Percentiles rank a stretch among this genome's conserved stretches.
phyloP scores from a whole-genome alignment of 2,888 invertebrate genomes.

The Cetonia aurata region DNA sequence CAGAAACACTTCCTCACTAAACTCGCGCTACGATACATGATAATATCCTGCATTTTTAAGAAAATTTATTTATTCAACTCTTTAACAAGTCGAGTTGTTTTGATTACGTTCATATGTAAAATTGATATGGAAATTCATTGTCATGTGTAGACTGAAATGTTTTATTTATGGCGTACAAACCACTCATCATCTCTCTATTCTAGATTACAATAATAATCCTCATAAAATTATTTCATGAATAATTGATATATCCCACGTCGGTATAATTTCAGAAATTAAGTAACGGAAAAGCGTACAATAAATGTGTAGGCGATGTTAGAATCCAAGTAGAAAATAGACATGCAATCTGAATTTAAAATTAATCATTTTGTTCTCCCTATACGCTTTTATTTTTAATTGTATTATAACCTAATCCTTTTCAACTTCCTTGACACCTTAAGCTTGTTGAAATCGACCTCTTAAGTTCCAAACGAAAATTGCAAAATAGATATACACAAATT shows the following conservation, averaged over 20 bases:
- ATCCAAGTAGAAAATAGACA: slow-evolving; percentile 37
- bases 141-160: slow-evolving; percentile 23
- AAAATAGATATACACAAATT: too few species aligned
- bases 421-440: too few species aligned
- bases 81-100: slow-evolving; percentile 14
- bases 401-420: too few species aligned
- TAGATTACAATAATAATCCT: slow-evolving; percentile 45
- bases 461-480: too few species aligned
- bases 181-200: slow-evolving; percentile 41
- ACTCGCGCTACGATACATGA: not conserved
- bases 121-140: slow-evolving; percentile 29
- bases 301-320: slow-evolving; percentile 33
- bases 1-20: not conserved
- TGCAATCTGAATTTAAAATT: slow-evolving; percentile 44
- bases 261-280: slow-evolving; percentile 39
- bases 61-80: slow-evolving; percentile 25
- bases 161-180: slow-evolving; percentile 34
- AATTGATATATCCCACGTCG: slow-evolving; percentile 42
- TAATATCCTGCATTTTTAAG: slow-evolving; percentile 13
- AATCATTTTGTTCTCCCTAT: slow-evolving; percentile 12
- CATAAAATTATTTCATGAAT: slow-evolving; percentile 47
- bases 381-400: too few species aligned
- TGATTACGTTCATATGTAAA: slow-evolving; percentile 15
- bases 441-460: too few species aligned
- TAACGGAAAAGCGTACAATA: slow-evolving; percentile 42